Base-by-base conservation (phyloP, 2,888 invertebrate species). In the Mythimna impura region DNA sequence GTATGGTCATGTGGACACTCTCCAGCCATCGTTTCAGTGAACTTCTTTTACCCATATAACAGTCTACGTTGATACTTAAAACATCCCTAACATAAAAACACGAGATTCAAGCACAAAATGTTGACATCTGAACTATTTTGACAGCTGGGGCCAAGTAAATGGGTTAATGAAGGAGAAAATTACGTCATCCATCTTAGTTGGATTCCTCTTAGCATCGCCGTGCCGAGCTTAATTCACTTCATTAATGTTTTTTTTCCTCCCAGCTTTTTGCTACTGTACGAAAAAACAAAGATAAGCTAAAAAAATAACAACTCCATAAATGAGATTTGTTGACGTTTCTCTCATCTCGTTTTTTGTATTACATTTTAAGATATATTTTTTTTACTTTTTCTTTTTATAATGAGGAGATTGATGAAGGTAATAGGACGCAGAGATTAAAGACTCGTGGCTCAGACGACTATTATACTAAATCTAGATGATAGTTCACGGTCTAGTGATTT, bases 111-210 rank as follows among this genome's bases (percentile, higher is more conserved):
- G 72, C 79, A 64, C 58, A 71, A 78, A 87, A 83, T 83, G 87
- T 90, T 89, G 88, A 88, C 86, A 91, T 89, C 83, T 83, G 81
- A 91, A 93, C 89, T 93, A 93, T 94, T 94, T 93, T 91, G 90
- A 92, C 88, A 89, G 87, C 87, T 88, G 86, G 86, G 86, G 86
- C 88, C 87, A 91, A 92, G 89, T 91, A 94, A 95, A 94, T 94
- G 92, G 94, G 93, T 94, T 95, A 95, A 95, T 95, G 94, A 94
- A 94, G 91, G 89, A 92, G 92, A 93, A 94, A 94, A 95, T 94
- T 90, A 94, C 92, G 90, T 93, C 93, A 94, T 95, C 93, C 91
- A 93, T 95, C 94, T 94, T 94, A 94, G 93, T 94, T 93, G 93
- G 91, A 93, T 93, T 92, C 91, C 91, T 92, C 91, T 92, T 91